Evolutionary conservation across 2,888 invertebrate genomes (phyloP).

Genomic region (Morinoia aosen): DNA sequence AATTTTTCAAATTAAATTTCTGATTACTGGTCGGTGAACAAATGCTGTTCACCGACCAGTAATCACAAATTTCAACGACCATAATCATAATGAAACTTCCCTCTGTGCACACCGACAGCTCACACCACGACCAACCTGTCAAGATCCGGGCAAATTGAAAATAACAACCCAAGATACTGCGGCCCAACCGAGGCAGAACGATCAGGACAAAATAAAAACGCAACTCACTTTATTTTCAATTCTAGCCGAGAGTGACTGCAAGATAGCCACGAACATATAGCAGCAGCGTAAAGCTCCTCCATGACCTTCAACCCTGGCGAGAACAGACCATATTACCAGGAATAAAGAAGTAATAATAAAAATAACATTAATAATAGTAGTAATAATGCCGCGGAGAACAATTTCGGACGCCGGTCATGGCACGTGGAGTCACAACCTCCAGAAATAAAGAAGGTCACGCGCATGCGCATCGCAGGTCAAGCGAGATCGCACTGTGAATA

Average conservation of each 20-base stretch:
- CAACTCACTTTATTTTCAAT: not conserved
- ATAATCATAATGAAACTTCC: too few species aligned
- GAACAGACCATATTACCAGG: not conserved
- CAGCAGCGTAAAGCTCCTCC: not conserved
- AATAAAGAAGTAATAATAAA: too few species aligned
- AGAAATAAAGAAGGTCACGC: constrained; percentile 23
- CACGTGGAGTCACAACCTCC: not conserved
- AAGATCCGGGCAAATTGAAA: too few species aligned
- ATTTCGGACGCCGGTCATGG: not conserved
- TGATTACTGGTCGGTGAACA: too few species aligned
- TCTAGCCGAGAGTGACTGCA: not conserved
- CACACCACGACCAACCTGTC: too few species aligned
- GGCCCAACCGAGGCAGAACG: not conserved
- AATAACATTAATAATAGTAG: too few species aligned
- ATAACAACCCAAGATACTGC: too few species aligned
- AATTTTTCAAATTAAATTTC: too few species aligned
- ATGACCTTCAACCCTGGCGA: not conserved
- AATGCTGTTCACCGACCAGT: too few species aligned
- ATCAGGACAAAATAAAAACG: not conserved
- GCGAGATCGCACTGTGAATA: not conserved
- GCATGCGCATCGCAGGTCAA: not conserved
- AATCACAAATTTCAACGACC: too few species aligned
- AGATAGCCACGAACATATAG: not conserved
- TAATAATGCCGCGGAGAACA: not conserved
- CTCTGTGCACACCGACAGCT: too few species aligned